phyloP scores from a whole-genome alignment of 1,140 invertebrate species.

The Proales similis region DNA sequence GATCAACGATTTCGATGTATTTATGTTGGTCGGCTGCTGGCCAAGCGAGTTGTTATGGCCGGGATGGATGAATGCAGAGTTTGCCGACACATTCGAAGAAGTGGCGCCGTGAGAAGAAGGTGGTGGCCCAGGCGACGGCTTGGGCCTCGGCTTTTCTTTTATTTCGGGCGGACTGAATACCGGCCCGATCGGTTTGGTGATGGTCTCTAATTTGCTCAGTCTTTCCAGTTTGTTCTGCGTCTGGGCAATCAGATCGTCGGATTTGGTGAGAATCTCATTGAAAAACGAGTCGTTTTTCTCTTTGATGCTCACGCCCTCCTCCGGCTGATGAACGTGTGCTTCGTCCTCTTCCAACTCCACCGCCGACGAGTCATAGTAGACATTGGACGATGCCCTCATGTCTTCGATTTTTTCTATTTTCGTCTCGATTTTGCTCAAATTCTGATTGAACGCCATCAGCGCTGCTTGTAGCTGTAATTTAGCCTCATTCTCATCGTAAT shows the following conservation, averaged over 20 bases:
- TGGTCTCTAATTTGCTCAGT: slow-evolving; percentile 25
- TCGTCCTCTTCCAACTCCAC: not conserved
- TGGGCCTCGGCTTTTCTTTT: slow-evolving; percentile 6
- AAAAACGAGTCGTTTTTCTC: slow-evolving; percentile 35
- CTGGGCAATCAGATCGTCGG: slow-evolving; percentile 31
- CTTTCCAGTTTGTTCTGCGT: slow-evolving; percentile 30
- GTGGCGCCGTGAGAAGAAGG: too few relatives aligned
- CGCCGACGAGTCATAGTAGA: slow-evolving; percentile 8
- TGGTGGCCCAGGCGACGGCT: too few relatives aligned
- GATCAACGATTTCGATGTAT: slow-evolving; percentile 25
- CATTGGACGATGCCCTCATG: slow-evolving; percentile 20
- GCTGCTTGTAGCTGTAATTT: slow-evolving; percentile 24
- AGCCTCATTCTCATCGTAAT: not conserved
- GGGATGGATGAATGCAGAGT: not conserved
- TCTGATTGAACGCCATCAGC: not conserved
- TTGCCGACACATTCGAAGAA: too few relatives aligned
- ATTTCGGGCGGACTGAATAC: not conserved
- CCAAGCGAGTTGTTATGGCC: not conserved
- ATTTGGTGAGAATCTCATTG: slow-evolving; percentile 30
- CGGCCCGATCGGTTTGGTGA: slow-evolving; percentile 8
- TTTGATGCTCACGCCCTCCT: not conserved
- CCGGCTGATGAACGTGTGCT: too few relatives aligned
- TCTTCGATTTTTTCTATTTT: slow-evolving; percentile 35
- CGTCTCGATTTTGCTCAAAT: not conserved
- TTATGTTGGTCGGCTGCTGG: not conserved